Evolutionary conservation across 1,140 invertebrate species (phyloP).

Genomic region (Drosophila yakuba): DNA sequence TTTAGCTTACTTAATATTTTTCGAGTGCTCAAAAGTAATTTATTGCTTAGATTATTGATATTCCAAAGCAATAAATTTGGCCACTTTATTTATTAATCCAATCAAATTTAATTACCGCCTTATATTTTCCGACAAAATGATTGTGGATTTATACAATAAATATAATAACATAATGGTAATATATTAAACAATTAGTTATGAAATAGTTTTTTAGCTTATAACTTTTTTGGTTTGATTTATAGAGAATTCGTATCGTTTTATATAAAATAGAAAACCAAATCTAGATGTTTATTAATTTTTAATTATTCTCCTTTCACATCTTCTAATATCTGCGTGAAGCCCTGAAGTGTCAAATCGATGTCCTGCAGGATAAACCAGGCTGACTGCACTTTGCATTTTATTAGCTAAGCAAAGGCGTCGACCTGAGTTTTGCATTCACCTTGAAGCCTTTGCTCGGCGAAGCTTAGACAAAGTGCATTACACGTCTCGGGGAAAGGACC

Average conservation of each 20-base stretch:
- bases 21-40: not conserved
- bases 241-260: no score
- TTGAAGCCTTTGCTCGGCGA: constrained; percentile 1
- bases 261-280: no score
- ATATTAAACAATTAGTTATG: no score
- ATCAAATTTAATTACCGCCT: not conserved
- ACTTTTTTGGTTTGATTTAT: no score
- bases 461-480: constrained; percentile 29
- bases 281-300: no score
- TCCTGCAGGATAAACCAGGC: not conserved
- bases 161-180: no score
- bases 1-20: not conserved
- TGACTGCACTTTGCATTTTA: not conserved
- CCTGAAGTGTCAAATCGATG: not conserved
- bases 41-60: not conserved
- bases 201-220: no score
- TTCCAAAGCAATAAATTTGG: not conserved
- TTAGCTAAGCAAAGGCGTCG: constrained; percentile 6
- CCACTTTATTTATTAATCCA: not conserved
- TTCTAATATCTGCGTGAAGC: no score
- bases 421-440: constrained; percentile 36
- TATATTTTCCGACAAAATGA: not conserved
- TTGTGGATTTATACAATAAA: no score
- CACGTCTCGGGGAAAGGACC: constrained; percentile 8
- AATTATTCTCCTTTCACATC: no score